These are phyloP conservation scores for Petrocephalus microphthalmus DNA, from an alignment of 2,113 vertebrate genomes.

Conservation along the genomic window DNA sequence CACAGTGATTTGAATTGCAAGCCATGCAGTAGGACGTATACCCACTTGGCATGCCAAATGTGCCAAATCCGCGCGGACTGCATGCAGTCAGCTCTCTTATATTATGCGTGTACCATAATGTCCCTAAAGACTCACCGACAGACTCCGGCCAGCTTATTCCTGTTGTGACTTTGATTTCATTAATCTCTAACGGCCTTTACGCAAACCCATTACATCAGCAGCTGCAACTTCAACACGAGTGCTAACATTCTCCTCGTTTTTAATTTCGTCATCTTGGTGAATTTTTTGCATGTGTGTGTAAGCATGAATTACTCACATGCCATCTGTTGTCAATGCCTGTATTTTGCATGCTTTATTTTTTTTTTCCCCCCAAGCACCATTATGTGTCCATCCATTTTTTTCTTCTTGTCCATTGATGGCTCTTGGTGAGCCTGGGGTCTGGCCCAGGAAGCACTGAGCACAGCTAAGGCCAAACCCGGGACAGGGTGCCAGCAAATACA, in stretches of 20 bases:
- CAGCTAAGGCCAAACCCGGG: neutral
- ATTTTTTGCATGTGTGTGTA: neutral
- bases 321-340: neutral
- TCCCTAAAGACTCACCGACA: constrained; percentile 32
- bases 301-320: neutral
- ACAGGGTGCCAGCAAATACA: neutral
- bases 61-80: neutral
- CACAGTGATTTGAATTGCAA: constrained; percentile 2
- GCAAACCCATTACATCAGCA: constrained; percentile 12
- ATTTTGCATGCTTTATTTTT: neutral
- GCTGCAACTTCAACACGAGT: neutral
- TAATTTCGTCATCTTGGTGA: neutral
- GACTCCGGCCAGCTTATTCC: constrained; percentile 23
- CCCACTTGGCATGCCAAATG: too few species aligned
- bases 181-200: constrained; percentile 17
- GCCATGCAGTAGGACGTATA: neutral
- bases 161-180: constrained; percentile 24
- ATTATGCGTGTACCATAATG: constrained; percentile 23
- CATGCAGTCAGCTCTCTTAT: constrained; percentile 30
- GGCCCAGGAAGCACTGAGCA: neutral
- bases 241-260: neutral
- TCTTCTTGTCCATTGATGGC: neutral
- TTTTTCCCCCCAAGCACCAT: neutral
- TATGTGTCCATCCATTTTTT: neutral
- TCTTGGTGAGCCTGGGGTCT: neutral